phyloP scores from a whole-genome alignment of 1,140 invertebrate species.

The Microplitis mediator region DNA sequence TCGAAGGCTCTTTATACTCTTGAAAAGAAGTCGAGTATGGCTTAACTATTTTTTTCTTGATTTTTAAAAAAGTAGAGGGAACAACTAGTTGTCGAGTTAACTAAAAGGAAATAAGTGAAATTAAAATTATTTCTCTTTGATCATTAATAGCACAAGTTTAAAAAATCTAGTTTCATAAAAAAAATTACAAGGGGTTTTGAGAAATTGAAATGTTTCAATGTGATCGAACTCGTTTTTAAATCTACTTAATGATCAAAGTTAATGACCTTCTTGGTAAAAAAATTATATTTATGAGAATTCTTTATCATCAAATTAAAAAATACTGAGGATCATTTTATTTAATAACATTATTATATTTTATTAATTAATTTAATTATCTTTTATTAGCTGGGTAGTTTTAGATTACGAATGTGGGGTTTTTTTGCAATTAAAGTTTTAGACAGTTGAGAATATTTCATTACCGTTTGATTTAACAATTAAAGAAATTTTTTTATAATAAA shows the following conservation, averaged over 20 bases:
- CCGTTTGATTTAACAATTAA: too few species aligned
- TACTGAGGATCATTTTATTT: too few species aligned
- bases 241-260: neutral
- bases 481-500: too few species aligned
- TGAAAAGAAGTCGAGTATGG: neutral
- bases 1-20: slow-evolving; percentile 7
- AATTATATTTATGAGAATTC: neutral
- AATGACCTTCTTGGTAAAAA: neutral
- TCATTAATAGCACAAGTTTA: neutral
- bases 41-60: neutral
- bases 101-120: slow-evolving; percentile 1
- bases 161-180: neutral
- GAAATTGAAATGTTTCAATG: neutral
- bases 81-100: slow-evolving; percentile 8
- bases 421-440: too few species aligned
- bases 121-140: neutral
- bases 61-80: neutral
- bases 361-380: too few species aligned
- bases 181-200: neutral
- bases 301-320: neutral
- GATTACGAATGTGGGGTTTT: too few species aligned
- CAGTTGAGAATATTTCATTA: too few species aligned
- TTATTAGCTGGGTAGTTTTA: too few species aligned
- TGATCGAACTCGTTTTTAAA: neutral
- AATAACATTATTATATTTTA: too few species aligned